Percentiles rank a stretch among this genome's conserved stretches.
Conservation (phyloP, 1,140 invertebrate species). For the Orius insidiosus region DNA sequence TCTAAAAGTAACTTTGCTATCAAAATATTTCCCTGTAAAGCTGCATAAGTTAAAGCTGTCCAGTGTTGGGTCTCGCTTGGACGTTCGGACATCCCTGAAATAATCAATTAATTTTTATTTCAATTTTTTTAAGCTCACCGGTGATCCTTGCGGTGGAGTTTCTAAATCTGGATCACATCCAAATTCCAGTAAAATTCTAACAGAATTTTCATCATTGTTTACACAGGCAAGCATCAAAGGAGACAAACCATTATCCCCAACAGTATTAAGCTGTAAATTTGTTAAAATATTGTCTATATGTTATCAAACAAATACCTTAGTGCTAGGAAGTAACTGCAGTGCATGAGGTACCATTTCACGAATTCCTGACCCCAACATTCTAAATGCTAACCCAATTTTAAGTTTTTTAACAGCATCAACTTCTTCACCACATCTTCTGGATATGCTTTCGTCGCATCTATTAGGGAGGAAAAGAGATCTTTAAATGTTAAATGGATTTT, state of each 20-base stretch:
- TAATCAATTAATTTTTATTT: neutral
- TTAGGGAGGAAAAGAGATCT: conserved; percentile 14
- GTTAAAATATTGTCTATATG: too few species aligned
- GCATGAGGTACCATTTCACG: conserved; percentile 63
- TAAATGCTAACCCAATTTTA: conserved; percentile 60
- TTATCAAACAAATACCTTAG: conserved; percentile 30
- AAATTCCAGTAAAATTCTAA: conserved; percentile 33
- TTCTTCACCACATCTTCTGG: conserved; percentile 31
- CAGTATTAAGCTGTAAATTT: conserved; percentile 46
- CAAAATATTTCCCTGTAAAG: conserved; percentile 29
- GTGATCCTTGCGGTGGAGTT: conserved; percentile 26
- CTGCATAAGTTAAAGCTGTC: conserved; percentile 38
- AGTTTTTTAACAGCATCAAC: conserved; percentile 38
- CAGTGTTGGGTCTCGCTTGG: conserved; percentile 54
- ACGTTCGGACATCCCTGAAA: conserved; percentile 24
- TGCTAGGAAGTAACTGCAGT: conserved; percentile 48
- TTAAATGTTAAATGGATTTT: too few species aligned
- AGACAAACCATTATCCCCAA: conserved; percentile 61
- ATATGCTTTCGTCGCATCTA: conserved; percentile 32
- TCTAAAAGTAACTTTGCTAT: conserved; percentile 50
- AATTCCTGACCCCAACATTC: conserved; percentile 55
- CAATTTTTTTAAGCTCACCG: conserved; percentile 24
- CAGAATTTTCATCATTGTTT: conserved; percentile 58
- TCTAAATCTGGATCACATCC: conserved; percentile 32
- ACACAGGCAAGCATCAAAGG: conserved; percentile 66